Base-by-base conservation (phyloP, 92 coral and sea anemone genomes). In the Phymanthus crucifer region DNA sequence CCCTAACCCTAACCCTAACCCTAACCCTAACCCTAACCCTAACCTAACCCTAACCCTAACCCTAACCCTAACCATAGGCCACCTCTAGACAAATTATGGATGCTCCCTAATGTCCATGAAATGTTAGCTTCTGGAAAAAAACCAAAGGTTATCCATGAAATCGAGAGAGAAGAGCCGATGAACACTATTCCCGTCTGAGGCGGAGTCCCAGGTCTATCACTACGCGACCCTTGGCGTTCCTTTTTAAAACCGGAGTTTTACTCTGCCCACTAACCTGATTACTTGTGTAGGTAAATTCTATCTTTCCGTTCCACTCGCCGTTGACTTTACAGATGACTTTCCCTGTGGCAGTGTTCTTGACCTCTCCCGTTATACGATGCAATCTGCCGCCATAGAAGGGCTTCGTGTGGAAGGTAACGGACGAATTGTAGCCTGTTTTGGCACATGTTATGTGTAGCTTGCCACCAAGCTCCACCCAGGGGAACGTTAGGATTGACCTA, bases 381-480 rank as follows among this genome's bases (percentile, higher is more conserved):
- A 88, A 92, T 76, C 86, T 87, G 74, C 99, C 99, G 43, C 99
- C 99, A 69, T 95, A 95, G 84, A 93, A 84, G 13, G 99, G 99
- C 77, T 95, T 95, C 24, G 99, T 93, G 88, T 95, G 97, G 84
- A 95, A 95, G 80, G 99, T 95, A 12, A 93, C 89, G 0, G 99
- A 95, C 12, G 97, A 90, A 71, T 86, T 90, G 83, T 88, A 95
- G 27, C 99, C 94, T 7, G 97, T 93, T 80, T 93, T 95, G 17
- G 92, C 90, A 83, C 99, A 95, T 4, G 96, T 82, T 72, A 95
- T 90, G 86, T 93, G 86, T 32, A 95, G 90, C 58, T 95, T 95
- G 27, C 99, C 97, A 16, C 99, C 99, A 6, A 95, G 89, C 83
- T 95, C 99, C 24, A 89, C 91, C 99, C 99, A 95, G 8, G 99